phyloP scores from a whole-genome alignment of 2,888 invertebrate species.

The Lasius platythorax region DNA sequence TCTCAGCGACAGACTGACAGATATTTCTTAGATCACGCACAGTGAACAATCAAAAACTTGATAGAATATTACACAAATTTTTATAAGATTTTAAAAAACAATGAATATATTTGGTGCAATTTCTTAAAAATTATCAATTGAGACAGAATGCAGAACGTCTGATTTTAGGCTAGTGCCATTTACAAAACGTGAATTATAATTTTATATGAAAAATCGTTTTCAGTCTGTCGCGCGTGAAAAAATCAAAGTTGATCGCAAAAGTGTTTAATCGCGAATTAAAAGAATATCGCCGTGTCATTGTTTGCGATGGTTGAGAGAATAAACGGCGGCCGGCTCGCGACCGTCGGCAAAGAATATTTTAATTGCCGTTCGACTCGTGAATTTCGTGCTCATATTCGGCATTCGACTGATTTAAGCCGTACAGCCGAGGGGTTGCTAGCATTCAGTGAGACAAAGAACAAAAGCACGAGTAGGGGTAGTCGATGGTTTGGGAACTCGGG shows the following conservation, averaged over 20 bases:
- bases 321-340: conserved; percentile 66
- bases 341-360: conserved; percentile 78
- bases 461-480: conserved; percentile 79
- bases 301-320: conserved; percentile 70
- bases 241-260: neutral
- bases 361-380: conserved; percentile 79
- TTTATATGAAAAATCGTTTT: neutral
- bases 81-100: neutral
- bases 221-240: neutral
- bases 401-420: conserved; percentile 80
- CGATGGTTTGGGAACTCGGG: conserved; percentile 75
- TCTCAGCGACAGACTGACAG: conserved; percentile 15
- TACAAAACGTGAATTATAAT: conserved; percentile 2
- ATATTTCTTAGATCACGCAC: neutral
- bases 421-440: conserved; percentile 79
- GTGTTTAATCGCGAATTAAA: conserved; percentile 31
- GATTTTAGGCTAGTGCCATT: neutral
- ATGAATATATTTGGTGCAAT: neutral
- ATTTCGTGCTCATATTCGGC: conserved; percentile 78
- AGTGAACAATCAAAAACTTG: neutral
- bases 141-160: neutral
- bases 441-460: conserved; percentile 83
- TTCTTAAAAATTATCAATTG: neutral
- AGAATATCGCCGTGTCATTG: conserved; percentile 67
- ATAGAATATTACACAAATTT: neutral